Evolutionary conservation across 2,797 vertebrate genomes (phyloP), one percentile per base, ranked within the genome.

Genomic region (Hyperoplus immaculatus): DNA sequence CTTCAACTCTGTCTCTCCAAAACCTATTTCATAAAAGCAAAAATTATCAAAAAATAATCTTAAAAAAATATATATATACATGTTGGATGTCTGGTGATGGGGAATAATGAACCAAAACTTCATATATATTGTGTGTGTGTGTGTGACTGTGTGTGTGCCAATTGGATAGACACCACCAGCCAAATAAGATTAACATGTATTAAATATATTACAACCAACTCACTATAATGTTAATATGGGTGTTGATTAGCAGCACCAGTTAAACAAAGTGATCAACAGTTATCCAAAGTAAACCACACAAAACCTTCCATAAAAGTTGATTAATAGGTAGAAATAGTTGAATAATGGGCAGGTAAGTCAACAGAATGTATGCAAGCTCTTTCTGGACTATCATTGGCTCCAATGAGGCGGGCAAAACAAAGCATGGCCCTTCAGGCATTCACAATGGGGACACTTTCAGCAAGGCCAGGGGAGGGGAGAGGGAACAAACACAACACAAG

Each of bases 401-500:
- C 90, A 82, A 57, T 68, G 86, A 90, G 88, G 82, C 71, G 13
- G 82, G 75, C 80, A 46, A 85, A 90, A 89, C 88, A 93, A 93
- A 91, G 86, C 81, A 50, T 49, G 77, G 75, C 76, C 82, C 89
- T 91, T 91, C 87, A 82, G 29, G 29, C 42, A 47, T 65, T 82
- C 82, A 92, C 93, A 94, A 92, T 88, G 81, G 88, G 83, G 71
- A 82, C 86, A 69, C 84, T 88, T 92, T 91, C 89, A 90, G 81
- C 71, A 67, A 88, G 89, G 87, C 74, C 74, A 72, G 78, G 83
- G 84, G 88, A 85, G 81, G 86, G 86, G 79, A 90, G 82, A 58
- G 82, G 88, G 85, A 87, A 91, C 93, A 94, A 94, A 94, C 92
- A 94, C 72, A 80, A 83, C 91, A 81, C 84, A 85, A 88, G 90